Conservation (phyloP, 1,140 invertebrate species). For the Eurytemora carolleeae region DNA sequence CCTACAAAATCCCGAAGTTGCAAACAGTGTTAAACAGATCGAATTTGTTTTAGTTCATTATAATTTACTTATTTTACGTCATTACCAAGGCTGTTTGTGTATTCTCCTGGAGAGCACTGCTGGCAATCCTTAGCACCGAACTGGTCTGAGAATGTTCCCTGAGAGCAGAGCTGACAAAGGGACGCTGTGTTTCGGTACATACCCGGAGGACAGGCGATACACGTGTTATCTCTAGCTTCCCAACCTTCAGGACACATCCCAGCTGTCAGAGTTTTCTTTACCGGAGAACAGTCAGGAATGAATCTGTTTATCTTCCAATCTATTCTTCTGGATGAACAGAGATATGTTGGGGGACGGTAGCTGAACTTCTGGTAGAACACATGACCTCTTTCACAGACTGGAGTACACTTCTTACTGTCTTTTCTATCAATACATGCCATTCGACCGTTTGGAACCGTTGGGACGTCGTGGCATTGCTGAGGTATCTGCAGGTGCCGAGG, state of each 20-base stretch:
- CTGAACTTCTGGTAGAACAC: slow-evolving; percentile 13
- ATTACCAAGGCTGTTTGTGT: background rate
- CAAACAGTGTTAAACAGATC: too few relatives aligned
- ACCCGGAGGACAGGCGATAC: slow-evolving; percentile 10
- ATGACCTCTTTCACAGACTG: slow-evolving; percentile 4
- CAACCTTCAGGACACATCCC: slow-evolving; percentile 2
- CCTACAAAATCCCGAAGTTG: too few relatives aligned
- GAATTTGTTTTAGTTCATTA: too few relatives aligned
- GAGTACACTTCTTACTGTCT: slow-evolving; percentile 12
- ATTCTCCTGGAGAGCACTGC: background rate
- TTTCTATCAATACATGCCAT: background rate
- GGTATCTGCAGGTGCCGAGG: background rate
- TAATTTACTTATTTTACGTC: background rate
- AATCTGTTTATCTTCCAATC: slow-evolving; percentile 11
- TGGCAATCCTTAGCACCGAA: slow-evolving; percentile 1
- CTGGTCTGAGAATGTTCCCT: slow-evolving; percentile 1
- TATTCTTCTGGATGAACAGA: background rate
- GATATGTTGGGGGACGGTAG: background rate
- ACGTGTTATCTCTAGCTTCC: slow-evolving; percentile 3
- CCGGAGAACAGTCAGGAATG: slow-evolving; percentile 11
- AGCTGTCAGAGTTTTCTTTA: background rate
- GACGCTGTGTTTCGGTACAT: background rate
- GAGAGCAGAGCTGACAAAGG: slow-evolving; percentile 8
- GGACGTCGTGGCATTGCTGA: slow-evolving; percentile 8
- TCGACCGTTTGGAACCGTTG: slow-evolving; percentile 1